Evolutionary conservation across 2,797 vertebrate species (phyloP).

Genomic region (Arremon aurantiirostris): DNA sequence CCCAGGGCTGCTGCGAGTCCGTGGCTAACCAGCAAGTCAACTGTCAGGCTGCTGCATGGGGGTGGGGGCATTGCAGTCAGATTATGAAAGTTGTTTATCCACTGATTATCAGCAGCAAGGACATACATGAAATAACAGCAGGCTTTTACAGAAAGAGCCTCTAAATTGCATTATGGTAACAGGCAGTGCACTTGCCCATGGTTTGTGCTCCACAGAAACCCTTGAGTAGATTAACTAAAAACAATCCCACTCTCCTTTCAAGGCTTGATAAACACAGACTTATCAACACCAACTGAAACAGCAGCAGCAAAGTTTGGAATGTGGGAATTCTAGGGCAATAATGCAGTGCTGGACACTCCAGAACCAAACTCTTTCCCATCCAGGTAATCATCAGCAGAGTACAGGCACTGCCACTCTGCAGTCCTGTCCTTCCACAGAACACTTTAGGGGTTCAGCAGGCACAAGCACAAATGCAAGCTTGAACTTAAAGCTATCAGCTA

Average conservation of each 20-base stretch:
- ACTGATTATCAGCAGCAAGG: constrained; percentile 53
- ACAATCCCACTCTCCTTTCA: neutral
- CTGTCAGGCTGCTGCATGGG: constrained; percentile 18
- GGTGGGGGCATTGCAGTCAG: neutral
- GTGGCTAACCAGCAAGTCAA: constrained; percentile 53
- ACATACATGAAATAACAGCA: constrained; percentile 19
- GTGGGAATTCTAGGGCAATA: neutral
- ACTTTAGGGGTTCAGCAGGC: neutral
- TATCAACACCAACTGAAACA: neutral
- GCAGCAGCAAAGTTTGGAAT: neutral
- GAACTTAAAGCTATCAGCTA: neutral
- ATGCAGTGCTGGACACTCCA: neutral
- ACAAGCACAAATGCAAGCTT: neutral
- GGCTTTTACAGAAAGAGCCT: constrained; percentile 16
- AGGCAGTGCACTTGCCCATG: neutral
- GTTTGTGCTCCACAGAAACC: neutral
- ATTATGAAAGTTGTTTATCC: constrained; percentile 63
- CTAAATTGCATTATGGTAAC: neutral
- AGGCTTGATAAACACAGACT: neutral
- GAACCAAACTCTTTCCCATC: neutral
- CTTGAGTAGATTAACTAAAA: neutral
- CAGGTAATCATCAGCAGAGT: neutral
- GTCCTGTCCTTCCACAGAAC: neutral
- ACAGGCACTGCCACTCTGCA: neutral
- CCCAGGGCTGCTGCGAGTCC: neutral